Conservation (phyloP, 2,797 vertebrate genomes). For the Microctenopoma steveboyesi region DNA sequence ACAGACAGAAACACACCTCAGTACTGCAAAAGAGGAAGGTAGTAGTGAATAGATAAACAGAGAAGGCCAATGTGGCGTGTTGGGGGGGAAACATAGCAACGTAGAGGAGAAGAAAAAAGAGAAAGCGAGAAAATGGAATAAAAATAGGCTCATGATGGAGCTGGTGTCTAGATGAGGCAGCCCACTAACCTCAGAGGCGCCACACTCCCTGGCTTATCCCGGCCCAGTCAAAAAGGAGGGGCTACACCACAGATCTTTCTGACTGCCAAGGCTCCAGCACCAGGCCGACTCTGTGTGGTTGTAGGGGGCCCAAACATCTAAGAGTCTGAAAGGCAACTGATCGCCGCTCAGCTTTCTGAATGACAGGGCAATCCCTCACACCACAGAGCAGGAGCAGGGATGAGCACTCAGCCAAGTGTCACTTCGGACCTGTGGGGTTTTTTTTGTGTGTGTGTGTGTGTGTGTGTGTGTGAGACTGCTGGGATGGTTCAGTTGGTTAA, state of each 20-base stretch:
- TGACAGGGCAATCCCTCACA: constrained; percentile 36
- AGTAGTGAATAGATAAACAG: constrained; percentile 60
- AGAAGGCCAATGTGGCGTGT: constrained; percentile 40
- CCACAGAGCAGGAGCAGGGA: constrained; percentile 26
- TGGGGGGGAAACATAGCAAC: constrained; percentile 37
- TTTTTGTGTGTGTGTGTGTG: not conserved
- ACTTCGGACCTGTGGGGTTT: constrained; percentile 26
- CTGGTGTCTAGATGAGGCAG: constrained; percentile 83
- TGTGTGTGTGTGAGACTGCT: constrained; percentile 3
- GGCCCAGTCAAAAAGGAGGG: constrained; percentile 76
- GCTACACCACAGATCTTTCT: constrained; percentile 79
- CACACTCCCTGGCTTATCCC: constrained; percentile 82
- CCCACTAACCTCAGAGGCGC: constrained; percentile 86
- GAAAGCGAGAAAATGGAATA: constrained; percentile 75
- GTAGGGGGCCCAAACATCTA: constrained; percentile 50
- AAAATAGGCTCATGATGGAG: constrained; percentile 86
- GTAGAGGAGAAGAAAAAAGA: constrained; percentile 49
- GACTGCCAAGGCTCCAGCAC: constrained; percentile 73
- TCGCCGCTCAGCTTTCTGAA: constrained; percentile 23
- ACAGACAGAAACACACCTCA: constrained; percentile 63
- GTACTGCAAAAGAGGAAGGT: constrained; percentile 52
- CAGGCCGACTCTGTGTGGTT: constrained; percentile 66
- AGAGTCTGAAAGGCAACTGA: constrained; percentile 59
- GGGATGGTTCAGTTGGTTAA: constrained; percentile 33
- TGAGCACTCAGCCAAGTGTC: constrained; percentile 48